Base-by-base conservation (phyloP, 2,888 invertebrate species). In the Laspeyria flexula region DNA sequence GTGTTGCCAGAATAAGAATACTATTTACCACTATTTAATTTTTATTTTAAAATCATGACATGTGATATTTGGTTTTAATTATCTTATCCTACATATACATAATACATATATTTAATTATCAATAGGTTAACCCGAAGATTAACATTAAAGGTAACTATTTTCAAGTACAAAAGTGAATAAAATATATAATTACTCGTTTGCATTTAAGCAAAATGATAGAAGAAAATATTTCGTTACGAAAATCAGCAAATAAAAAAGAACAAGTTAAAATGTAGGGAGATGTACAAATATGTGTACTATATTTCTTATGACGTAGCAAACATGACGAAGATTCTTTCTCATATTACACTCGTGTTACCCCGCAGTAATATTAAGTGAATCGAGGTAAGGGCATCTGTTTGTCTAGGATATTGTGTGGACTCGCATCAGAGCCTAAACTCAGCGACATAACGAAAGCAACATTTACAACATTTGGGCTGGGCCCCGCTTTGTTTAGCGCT, bases 401-500 rank as follows among this genome's bases (percentile, higher is more conserved):
- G 73, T 63, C 72, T 75, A 82, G 79, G 79, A 74, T 73, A 69
- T 65, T 65, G 66, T 69, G 70, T 71, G 75, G 71, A 71, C 55
- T 63, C 45, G 33, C 45, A 63, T 65, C 62, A 65, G 69, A 67
- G 65, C 56, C 71, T 80, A 77, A 75, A 79, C 75, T 74, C 71
- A 67, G 71, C 73, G 40, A 34, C 44, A 44, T 45, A 37, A 69
- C 71, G 68, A 76, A 77, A 66, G 71, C 62, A 60, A 80, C 79
- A 78, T 85, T 80, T 73, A 75, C 77, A 77, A 81, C 83, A 79
- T 81, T 85, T 79, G 66, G 61, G 74, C 71, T 5, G 73, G 74
- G 50, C 76, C 77, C 75, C 50, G 70, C 74, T 75, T 81, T 78
- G 85, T 86, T 87, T 83, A 73, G 79, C 78, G 81, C 77, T 77